A percentile compares a stretch with the other conserved stretches of the same genome.
phyloP scores from a whole-genome alignment of 2,113 vertebrate genomes.

The Cheilinus undulatus region DNA sequence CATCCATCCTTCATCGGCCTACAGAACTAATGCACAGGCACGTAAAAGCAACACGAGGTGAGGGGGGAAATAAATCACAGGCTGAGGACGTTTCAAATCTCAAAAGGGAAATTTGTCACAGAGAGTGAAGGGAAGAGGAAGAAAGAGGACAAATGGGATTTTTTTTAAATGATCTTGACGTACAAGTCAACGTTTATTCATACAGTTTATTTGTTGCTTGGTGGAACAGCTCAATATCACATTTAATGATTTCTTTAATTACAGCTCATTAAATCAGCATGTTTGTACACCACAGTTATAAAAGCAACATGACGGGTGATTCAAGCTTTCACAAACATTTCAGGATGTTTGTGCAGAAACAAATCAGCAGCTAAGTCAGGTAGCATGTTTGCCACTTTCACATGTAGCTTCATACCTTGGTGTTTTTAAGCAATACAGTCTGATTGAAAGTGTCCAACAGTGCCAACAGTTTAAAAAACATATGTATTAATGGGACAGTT shows the following conservation, averaged over 20 bases:
- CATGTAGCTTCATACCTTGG: too few species aligned
- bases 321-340: background rate
- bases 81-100: background rate
- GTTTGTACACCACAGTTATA: background rate
- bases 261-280: conserved; percentile 3
- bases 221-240: conserved; percentile 7
- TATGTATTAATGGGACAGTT: too few species aligned
- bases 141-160: background rate
- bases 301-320: conserved; percentile 14
- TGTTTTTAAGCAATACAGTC: too few species aligned
- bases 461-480: too few species aligned
- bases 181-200: background rate
- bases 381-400: background rate
- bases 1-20: conserved; percentile 6
- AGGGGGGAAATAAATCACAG: background rate
- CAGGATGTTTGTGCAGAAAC: background rate
- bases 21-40: background rate
- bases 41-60: background rate
- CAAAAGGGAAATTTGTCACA: background rate
- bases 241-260: conserved; percentile 10
- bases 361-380: background rate
- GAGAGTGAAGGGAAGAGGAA: background rate
- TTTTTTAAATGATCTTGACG: background rate
- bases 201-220: conserved; percentile 43
- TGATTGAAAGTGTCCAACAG: too few species aligned